Base-by-base conservation (phyloP, 2,888 invertebrate genomes). In the Alloscopus bannaensis region DNA sequence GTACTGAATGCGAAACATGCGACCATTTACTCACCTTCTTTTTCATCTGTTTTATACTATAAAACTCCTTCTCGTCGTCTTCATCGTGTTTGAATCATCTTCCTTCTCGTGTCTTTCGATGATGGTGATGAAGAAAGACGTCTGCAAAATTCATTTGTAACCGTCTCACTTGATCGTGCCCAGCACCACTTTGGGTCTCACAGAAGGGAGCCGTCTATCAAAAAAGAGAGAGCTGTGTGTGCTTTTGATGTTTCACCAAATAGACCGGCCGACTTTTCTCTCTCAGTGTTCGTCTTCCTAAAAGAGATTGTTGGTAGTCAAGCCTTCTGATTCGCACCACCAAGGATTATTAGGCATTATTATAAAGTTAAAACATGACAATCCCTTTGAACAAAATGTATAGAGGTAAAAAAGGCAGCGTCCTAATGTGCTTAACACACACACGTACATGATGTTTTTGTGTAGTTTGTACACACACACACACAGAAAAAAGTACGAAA, bases 161-260 rank as follows among this genome's bases (percentile, higher is more conserved):
- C 73, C 57, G 59, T 65, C 65, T 57, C 26, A 70, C 45, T 55
- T 78, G 70, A 78, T 78, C 70, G 70, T 60, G 60, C 60, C 59
- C 40, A 70, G 65, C 42, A 70, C 65, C 70, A 71, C 78, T 78
- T 69, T 64, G 70, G 71, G 70, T 78, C 65, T 55, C 78, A 59
- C 78, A 78, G 78, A 78, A 78, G 78, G 78, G 78, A 65, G 78
- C 71, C 78, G 71, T 78, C 71, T 29, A 70, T 78, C 78, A 78
- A 78, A 71, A 78, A 68, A 60, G 76, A 76, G 68, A 76, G 65
- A 71, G 78, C 65, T 62, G 52, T 36, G n/a, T n/a, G n/a, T 28
- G 62, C 22, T 55, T 16, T 62, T 22, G 42, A 36, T 40, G 62
- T 22, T 62, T 40, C 26, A 22, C 62, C 29, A 42, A 62, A 52